Evolutionary conservation across 2,113 vertebrate species (phyloP), one percentile per base, ranked within the genome.

Genomic region (Nannobrachium achirus): DNA sequence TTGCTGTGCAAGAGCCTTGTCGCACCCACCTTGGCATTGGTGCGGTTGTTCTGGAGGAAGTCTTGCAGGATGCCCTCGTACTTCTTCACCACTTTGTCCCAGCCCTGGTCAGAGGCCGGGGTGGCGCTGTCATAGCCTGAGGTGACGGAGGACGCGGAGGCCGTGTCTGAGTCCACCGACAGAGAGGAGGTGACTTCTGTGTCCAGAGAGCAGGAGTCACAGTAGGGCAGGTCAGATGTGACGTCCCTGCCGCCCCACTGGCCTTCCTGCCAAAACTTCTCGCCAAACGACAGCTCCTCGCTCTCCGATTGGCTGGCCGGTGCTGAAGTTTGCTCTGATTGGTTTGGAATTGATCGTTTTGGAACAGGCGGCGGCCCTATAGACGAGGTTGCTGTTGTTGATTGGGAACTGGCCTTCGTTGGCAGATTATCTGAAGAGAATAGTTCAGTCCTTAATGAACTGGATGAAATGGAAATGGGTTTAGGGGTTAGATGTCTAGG

Each of bases 21-120:
- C 11, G 46, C 25, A 19, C 15, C 56, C 61, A 96, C 96, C 95
- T 96, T 95, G 60, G 94, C 84, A 1, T 71, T 82, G 6, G 82
- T 85, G 55, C 68, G 92, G 81, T 93, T 92, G 79, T 84, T 90
- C 69, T 90, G 91, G 73, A 96, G 92, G 51, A 94, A 95, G 55
- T 92, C 93, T 59, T 90, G 93, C 57, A 98, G 84, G 39, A 91
- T 75, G 0, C 85, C 90, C 41, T 96, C 94, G 3, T 93, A 95
- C 20, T 91, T 94, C 91, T 88, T 92, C 75, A 95, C 80, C 73
- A 95, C 78, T 55, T 55, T 78, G 48, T 94, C 91, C 93, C 94
- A 95, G 72, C 76, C 77, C 2, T 79, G 84, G 63, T 93, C 90
- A 1, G 81, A 79, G 65, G 78, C 77, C 0, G 88, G 84, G 1